Conservation (phyloP, 1,140 invertebrate species). For the Cyrtorhinus lividipennis region DNA sequence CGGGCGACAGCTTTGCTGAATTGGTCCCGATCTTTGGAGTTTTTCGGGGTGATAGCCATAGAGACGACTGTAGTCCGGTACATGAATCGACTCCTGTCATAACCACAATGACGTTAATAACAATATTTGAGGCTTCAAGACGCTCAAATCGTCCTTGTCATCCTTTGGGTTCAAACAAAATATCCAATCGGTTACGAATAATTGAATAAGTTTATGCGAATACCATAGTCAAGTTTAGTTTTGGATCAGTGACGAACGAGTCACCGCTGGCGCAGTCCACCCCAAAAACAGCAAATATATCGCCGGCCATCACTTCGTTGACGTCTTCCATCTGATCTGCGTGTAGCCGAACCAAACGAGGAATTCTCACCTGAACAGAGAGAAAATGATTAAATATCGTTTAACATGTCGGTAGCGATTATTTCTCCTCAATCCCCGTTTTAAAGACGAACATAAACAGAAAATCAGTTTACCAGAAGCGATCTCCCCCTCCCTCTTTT, state of each 20-base stretch:
- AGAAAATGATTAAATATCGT: too few species aligned
- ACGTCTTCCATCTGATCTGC: slow-evolving; percentile 97
- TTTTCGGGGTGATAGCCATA: slow-evolving; percentile 85
- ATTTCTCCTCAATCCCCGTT: too few species aligned
- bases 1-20: slow-evolving; percentile 88
- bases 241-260: slow-evolving; percentile 78
- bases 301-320: slow-evolving; percentile 79
- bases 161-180: too few species aligned
- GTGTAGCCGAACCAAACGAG: slow-evolving; percentile 83
- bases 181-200: too few species aligned
- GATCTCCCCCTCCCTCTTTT: too few species aligned
- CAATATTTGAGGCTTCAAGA: too few species aligned
- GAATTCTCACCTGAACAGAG: slow-evolving; percentile 53
- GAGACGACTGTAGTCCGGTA: slow-evolving; percentile 97
- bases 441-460: too few species aligned
- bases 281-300: slow-evolving; percentile 96
- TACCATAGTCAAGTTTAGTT: slow-evolving; percentile 68
- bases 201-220: too few species aligned
- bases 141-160: too few species aligned
- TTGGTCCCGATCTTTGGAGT: slow-evolving; percentile 78
- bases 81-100: slow-evolving; percentile 89
- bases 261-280: slow-evolving; percentile 99
- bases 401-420: too few species aligned
- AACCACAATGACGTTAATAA: too few species aligned
- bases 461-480: too few species aligned